A percentile compares a stretch with the other conserved stretches of the same genome.
These are phyloP conservation scores for Acleris emargana DNA, from an alignment of 2,888 invertebrate species.

Conservation along the genomic window DNA sequence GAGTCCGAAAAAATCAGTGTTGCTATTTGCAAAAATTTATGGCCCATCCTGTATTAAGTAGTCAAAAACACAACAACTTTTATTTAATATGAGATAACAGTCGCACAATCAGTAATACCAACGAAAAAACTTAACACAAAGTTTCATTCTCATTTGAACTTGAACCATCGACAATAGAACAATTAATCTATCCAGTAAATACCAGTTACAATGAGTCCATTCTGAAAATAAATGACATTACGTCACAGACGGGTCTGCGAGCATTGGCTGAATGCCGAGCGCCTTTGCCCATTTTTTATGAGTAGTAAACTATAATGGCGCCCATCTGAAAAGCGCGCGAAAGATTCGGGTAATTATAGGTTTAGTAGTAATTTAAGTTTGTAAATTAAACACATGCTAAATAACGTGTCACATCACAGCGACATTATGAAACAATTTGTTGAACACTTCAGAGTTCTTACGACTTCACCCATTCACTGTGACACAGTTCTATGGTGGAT, in stretches of 20 bases:
- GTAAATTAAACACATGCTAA: too few species aligned
- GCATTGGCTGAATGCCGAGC: constrained; percentile 13
- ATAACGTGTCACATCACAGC: too few species aligned
- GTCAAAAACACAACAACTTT: too few species aligned
- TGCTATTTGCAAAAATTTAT: too few species aligned
- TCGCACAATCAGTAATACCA: neutral
- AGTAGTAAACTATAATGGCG: constrained; percentile 8
- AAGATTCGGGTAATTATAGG: constrained; percentile 7
- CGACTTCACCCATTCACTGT: too few species aligned
- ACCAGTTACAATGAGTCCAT: constrained; percentile 21
- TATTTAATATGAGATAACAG: too few species aligned
- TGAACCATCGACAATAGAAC: constrained; percentile 18
- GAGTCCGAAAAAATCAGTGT: too few species aligned
- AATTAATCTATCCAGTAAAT: constrained; percentile 18
- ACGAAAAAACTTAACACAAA: neutral
- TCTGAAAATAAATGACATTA: constrained; percentile 19
- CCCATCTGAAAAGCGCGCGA: neutral
- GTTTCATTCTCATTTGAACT: constrained; percentile 19
- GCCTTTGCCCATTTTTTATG: constrained; percentile 15
- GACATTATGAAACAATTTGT: too few species aligned
- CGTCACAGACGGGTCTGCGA: constrained; percentile 18
- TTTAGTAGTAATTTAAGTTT: neutral
- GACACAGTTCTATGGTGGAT: too few species aligned
- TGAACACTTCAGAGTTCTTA: too few species aligned
- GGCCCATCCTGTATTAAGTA: too few species aligned